A percentile compares a stretch with the other conserved stretches of the same genome.
These are phyloP conservation scores for Neostethus bicornis DNA, from an alignment of 2,797 vertebrate species.

Conservation along the genomic window DNA sequence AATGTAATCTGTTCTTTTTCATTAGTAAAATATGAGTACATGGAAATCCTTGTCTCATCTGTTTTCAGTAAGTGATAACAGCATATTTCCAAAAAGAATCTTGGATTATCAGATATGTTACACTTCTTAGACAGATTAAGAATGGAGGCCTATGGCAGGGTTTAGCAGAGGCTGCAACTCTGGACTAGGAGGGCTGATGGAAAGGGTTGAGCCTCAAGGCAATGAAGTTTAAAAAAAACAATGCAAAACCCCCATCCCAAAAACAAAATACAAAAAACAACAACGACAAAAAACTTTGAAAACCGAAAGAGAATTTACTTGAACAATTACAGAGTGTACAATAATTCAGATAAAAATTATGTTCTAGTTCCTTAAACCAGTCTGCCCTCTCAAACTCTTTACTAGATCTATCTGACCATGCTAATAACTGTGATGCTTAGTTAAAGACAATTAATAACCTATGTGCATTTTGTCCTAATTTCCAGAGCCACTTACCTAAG, in stretches of 20 bases:
- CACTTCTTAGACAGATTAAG: slow-evolving; percentile 4
- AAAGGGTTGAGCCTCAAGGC: background rate
- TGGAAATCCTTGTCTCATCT: background rate
- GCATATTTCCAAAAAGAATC: background rate
- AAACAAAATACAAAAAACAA: slow-evolving; percentile 13
- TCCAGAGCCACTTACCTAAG: slow-evolving; percentile 13
- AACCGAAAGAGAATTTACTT: too few relatives aligned
- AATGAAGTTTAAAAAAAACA: slow-evolving; percentile 9
- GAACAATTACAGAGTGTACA: slow-evolving; percentile 28
- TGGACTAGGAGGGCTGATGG: background rate
- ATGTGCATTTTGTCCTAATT: slow-evolving; percentile 35
- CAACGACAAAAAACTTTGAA: slow-evolving; percentile 34
- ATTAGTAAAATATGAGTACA: slow-evolving; percentile 9
- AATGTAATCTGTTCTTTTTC: slow-evolving; percentile 12
- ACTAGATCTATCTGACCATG: background rate
- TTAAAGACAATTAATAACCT: slow-evolving; percentile 16
- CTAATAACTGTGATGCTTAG: background rate
- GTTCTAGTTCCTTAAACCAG: slow-evolving; percentile 15
- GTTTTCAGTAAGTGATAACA: background rate
- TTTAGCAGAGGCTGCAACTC: slow-evolving; percentile 2
- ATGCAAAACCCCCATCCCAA: too few relatives aligned
- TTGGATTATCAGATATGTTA: slow-evolving; percentile 3
- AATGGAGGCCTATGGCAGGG: background rate
- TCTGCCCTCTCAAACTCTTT: slow-evolving; percentile 1
- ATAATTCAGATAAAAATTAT: slow-evolving; percentile 9